Evolutionary conservation across 2,797 vertebrate genomes (phyloP).

Genomic region (Dallia pectoralis): DNA sequence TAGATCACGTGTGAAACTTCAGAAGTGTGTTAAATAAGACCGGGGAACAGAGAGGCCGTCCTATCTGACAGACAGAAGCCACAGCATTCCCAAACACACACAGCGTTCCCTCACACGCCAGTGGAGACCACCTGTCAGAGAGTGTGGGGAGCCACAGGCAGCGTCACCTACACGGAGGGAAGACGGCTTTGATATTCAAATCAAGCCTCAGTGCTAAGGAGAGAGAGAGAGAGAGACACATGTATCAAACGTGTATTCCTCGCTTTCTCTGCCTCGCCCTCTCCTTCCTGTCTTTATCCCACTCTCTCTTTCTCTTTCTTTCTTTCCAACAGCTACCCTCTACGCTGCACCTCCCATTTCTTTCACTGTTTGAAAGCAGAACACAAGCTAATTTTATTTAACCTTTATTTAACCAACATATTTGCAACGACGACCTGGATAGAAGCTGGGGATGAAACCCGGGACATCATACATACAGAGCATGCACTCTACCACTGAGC

Average conservation of each 20-base stretch:
- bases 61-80: not conserved
- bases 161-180: conserved; percentile 37
- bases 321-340: not conserved
- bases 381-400: not conserved
- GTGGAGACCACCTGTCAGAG: conserved; percentile 47
- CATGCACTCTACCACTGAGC: too few relatives aligned
- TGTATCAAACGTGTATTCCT: not conserved
- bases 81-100: not conserved
- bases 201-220: conserved; percentile 17
- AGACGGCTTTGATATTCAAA: conserved; percentile 56
- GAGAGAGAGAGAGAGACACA: not conserved
- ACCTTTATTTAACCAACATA: not conserved
- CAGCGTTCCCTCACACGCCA: not conserved
- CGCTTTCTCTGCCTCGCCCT: not conserved
- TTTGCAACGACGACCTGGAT: too few relatives aligned
- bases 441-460: too few relatives aligned
- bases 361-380: not conserved
- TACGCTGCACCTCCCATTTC: not conserved
- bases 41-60: not conserved
- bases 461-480: too few relatives aligned
- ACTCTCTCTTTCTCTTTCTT: not conserved
- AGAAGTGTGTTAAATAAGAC: not conserved
- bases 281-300: not conserved
- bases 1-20: not conserved
- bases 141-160: conserved; percentile 39